phyloP scores from a whole-genome alignment of 2,797 vertebrate genomes.

The Sphenopsis melanotis region DNA sequence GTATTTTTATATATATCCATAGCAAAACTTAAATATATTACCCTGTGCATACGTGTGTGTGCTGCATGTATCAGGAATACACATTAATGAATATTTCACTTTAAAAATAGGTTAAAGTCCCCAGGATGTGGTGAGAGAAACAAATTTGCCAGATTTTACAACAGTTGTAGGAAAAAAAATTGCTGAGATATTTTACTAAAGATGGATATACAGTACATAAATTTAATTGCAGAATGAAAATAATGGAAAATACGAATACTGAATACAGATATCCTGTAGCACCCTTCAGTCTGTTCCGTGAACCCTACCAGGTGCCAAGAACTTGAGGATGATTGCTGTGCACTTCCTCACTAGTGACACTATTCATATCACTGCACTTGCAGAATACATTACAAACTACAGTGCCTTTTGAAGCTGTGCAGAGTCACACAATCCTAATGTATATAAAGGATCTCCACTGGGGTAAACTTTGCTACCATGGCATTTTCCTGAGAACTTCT shows the following conservation, averaged over 20 bases:
- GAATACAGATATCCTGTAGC: background rate
- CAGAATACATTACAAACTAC: background rate
- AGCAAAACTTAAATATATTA: background rate
- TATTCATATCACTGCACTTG: background rate
- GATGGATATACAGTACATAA: background rate
- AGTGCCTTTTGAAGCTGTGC: background rate
- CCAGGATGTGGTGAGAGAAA: background rate
- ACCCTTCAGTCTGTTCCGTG: background rate
- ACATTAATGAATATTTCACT: background rate
- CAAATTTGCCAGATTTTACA: background rate
- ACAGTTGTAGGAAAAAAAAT: background rate
- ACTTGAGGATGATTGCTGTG: background rate
- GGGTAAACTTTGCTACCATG: background rate
- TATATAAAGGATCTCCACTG: background rate
- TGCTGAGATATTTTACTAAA: background rate
- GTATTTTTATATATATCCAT: background rate
- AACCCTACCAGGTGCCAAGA: background rate
- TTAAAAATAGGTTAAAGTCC: background rate
- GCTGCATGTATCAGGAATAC: background rate
- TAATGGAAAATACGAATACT: background rate
- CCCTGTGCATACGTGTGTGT: rapidly evolving
- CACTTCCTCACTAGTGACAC: background rate
- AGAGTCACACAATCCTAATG: background rate
- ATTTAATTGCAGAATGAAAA: background rate
- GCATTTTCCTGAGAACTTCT: background rate